Conservation (phyloP, 2,888 invertebrate genomes). For the Octonoba sinensis region DNA sequence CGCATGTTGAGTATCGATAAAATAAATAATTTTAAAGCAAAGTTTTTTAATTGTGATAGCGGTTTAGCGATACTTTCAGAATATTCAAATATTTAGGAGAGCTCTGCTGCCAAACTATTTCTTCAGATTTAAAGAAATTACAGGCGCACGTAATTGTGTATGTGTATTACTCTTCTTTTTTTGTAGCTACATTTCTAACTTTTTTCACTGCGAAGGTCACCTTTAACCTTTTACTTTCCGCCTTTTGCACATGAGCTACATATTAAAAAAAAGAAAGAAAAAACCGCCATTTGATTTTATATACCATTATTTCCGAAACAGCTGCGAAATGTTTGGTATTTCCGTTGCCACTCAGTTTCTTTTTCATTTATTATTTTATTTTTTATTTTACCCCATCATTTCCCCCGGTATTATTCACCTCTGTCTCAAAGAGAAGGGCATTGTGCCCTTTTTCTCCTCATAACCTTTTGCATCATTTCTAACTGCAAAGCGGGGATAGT, state of each 20-base stretch:
- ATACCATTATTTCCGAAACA: constrained; percentile 42
- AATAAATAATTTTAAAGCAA: too few relatives aligned
- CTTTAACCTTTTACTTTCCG: constrained; percentile 60
- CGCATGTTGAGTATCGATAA: too few relatives aligned
- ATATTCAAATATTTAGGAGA: too few relatives aligned
- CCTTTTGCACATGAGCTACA: constrained; percentile 50
- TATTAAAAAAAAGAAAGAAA: constrained; percentile 1
- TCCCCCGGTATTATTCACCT: constrained; percentile 33
- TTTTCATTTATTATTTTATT: too few relatives aligned
- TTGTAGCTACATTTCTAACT: neutral
- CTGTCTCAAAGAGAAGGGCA: constrained; percentile 39
- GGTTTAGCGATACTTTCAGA: too few relatives aligned
- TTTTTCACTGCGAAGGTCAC: constrained; percentile 44
- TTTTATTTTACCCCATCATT: constrained; percentile 14
- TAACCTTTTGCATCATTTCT: constrained; percentile 12
- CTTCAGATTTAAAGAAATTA: too few relatives aligned
- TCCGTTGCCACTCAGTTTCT: constrained; percentile 45
- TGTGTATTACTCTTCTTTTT: too few relatives aligned
- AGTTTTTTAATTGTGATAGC: too few relatives aligned
- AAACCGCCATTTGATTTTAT: constrained; percentile 17
- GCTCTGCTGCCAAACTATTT: too few relatives aligned
- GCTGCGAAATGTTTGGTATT: constrained; percentile 60
- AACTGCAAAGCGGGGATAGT: constrained; percentile 4
- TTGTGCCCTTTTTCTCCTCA: constrained; percentile 41
- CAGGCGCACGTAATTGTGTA: too few relatives aligned